Percentiles rank a stretch among this genome's conserved stretches.
These are phyloP conservation scores for Pseudomyrmex sp. DNA, from an alignment of 1,140 invertebrate species.

Conservation along the genomic window DNA sequence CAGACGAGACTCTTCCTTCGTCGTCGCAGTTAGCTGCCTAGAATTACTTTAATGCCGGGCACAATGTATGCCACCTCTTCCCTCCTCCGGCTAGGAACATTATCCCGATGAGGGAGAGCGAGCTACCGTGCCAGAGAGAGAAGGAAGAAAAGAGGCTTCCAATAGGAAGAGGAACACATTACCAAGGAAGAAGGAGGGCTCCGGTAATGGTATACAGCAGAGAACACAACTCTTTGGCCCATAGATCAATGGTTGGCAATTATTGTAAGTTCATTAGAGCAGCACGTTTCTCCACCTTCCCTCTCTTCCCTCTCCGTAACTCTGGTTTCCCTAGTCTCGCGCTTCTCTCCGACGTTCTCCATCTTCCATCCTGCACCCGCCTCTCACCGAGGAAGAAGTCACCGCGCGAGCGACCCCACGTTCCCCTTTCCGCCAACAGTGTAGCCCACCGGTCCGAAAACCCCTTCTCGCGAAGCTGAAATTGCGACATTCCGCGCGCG, in stretches of 20 bases:
- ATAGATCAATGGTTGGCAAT: conserved; percentile 85
- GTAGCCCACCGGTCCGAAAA: conserved; percentile 66
- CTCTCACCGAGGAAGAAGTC: conserved; percentile 66
- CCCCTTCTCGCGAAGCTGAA: conserved; percentile 81
- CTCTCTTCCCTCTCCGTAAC: conserved; percentile 44
- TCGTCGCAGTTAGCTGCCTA: conserved; percentile 64
- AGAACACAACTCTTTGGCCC: conserved; percentile 79
- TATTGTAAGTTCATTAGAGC: conserved; percentile 85
- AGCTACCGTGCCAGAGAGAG: conserved; percentile 13
- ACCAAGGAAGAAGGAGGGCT: conserved; percentile 37
- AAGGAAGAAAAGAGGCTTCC: conserved; percentile 50
- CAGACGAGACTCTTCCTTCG: conserved; percentile 60
- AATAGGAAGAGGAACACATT: conserved; percentile 48
- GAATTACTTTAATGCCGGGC: conserved; percentile 73
- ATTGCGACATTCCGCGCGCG: conserved; percentile 85
- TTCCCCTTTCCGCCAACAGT: neutral
- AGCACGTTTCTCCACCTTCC: conserved; percentile 52
- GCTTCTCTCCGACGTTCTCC: conserved; percentile 69
- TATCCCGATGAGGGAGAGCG: conserved; percentile 62
- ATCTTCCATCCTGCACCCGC: conserved; percentile 49
- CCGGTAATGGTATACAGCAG: conserved; percentile 71
- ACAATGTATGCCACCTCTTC: conserved; percentile 68
- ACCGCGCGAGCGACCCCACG: conserved; percentile 56
- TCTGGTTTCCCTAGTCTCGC: conserved; percentile 48
- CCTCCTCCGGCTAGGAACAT: conserved; percentile 59